Evolutionary conservation across 2,888 invertebrate genomes (phyloP).

Genomic region (Oxystoma pomonae): DNA sequence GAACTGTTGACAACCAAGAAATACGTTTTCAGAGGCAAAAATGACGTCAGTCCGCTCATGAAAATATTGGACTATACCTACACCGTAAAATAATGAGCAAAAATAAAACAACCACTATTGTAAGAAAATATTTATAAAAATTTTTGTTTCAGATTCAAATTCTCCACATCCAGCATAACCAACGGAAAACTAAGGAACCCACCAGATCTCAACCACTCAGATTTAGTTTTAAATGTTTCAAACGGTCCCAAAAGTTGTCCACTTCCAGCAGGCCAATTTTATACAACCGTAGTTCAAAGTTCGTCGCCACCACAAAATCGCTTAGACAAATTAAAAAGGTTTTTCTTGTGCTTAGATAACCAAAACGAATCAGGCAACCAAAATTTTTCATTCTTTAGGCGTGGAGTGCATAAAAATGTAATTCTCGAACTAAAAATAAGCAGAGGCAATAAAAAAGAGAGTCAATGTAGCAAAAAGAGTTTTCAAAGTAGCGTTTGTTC

Average conservation of each 20-base stretch:
- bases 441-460: background rate
- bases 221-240: background rate
- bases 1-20: no score
- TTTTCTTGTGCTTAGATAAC: background rate
- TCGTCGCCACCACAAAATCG: background rate
- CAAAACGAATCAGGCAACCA: background rate
- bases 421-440: background rate
- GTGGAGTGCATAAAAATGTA: background rate
- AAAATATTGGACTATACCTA: no score
- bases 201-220: background rate
- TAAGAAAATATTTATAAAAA: no score
- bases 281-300: background rate
- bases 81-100: no score
- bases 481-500: background rate
- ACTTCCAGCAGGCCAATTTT: background rate
- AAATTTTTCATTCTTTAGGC: background rate
- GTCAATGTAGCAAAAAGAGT: conserved; percentile 10
- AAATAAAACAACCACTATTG: no score
- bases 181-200: background rate
- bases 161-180: background rate
- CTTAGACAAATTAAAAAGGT: background rate
- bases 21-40: no score
- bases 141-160: background rate
- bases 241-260: background rate
- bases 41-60: no score